phyloP scores from a whole-genome alignment of 1,140 invertebrate species.

The Nylanderia fulva region DNA sequence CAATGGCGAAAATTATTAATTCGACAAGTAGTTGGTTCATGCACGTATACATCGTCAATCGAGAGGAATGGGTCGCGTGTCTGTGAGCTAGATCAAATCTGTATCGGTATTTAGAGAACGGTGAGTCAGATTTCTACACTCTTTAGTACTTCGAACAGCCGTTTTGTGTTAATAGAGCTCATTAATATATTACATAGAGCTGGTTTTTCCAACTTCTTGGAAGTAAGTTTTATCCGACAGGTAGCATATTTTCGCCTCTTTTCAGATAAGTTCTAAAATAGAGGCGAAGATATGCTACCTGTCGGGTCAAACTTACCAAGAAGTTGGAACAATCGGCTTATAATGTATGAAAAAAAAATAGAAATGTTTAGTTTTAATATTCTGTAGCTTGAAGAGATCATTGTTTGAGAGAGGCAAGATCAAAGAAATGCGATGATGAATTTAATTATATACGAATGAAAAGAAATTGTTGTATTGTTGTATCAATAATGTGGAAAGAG shows the following conservation, averaged over 20 bases:
- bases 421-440: background rate
- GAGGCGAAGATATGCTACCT: too few species aligned
- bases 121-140: constrained; percentile 23
- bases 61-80: background rate
- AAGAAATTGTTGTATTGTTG: background rate
- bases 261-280: too few species aligned
- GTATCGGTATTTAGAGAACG: constrained; percentile 17
- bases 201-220: too few species aligned
- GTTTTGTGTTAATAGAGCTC: background rate
- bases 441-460: background rate
- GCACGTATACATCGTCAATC: background rate
- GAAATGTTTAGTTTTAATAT: background rate
- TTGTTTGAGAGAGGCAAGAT: background rate
- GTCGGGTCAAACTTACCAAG: too few species aligned
- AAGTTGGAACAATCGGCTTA: too few species aligned
- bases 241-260: too few species aligned
- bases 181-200: background rate
- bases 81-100: background rate
- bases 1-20: constrained; percentile 43
- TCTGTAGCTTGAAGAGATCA: background rate
- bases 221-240: too few species aligned
- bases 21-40: background rate
- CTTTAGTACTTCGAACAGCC: too few species aligned
- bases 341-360: background rate
- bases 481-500: background rate